Evolutionary conservation across 2,888 invertebrate genomes (phyloP).

Genomic region (Tuberolachnus salignus): DNA sequence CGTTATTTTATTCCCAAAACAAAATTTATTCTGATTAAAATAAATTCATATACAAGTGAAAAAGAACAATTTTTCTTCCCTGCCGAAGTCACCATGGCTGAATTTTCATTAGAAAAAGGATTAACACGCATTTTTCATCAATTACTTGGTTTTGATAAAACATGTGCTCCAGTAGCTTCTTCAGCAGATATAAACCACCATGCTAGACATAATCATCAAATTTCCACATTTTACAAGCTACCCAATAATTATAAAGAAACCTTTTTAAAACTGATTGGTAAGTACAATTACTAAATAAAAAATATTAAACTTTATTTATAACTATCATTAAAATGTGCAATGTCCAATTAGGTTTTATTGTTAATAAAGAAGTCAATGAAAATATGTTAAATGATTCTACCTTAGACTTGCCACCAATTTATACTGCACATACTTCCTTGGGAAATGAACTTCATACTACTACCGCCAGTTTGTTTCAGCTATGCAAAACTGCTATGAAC

Average conservation of each 20-base stretch:
- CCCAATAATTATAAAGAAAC: conserved; percentile 13
- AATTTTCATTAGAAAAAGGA: conserved; percentile 42
- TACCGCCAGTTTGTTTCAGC: conserved; percentile 3
- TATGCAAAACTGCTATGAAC: conserved; percentile 10
- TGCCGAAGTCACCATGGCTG: conserved; percentile 37
- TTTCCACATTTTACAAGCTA: background rate
- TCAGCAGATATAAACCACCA: conserved; percentile 37
- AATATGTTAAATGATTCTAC: conserved; percentile 5
- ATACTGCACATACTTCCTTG: conserved; percentile 30
- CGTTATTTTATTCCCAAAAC: conserved; percentile 22
- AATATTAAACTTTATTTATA: background rate
- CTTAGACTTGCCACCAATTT: conserved; percentile 42
- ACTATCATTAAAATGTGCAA: background rate
- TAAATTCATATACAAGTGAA: conserved; percentile 30
- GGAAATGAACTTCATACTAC: conserved; percentile 33
- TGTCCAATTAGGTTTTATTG: conserved; percentile 41
- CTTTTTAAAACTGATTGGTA: conserved; percentile 42
- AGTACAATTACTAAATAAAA: background rate
- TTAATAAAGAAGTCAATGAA: conserved; percentile 24
- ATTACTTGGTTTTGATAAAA: conserved; percentile 37
- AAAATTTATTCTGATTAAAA: conserved; percentile 47
- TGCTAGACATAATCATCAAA: conserved; percentile 35
- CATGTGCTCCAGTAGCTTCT: conserved; percentile 22
- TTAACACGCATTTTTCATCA: conserved; percentile 36
- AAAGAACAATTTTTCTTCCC: conserved; percentile 45